Conservation (phyloP, 2,888 invertebrate species). For the Eupithecia vulgata region DNA sequence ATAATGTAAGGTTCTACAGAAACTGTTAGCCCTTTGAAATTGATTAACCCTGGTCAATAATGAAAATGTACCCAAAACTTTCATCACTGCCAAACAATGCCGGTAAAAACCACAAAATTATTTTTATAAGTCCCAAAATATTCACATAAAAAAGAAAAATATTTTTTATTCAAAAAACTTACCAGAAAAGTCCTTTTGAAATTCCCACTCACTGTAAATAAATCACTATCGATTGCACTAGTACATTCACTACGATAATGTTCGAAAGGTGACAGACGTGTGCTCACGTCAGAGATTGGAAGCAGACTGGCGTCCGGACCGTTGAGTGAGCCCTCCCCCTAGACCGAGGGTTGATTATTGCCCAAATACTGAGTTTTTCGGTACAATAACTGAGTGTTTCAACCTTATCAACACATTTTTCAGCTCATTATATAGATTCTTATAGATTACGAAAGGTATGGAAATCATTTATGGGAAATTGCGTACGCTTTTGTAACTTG, state of each 20-base stretch:
- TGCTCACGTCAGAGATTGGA: constrained; percentile 14
- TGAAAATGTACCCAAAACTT: background rate
- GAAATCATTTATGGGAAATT: too few species aligned
- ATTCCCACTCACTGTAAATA: constrained; percentile 25
- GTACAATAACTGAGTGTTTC: background rate
- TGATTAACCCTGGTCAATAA: background rate
- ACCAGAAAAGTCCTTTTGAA: constrained; percentile 14
- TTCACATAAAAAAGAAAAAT: background rate
- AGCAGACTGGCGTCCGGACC: constrained; percentile 24
- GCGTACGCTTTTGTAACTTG: too few species aligned
- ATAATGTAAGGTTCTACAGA: background rate
- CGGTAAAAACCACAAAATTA: background rate
- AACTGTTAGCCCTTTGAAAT: background rate
- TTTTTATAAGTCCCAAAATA: background rate
- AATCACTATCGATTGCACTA: constrained; percentile 33
- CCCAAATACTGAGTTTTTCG: constrained; percentile 22
- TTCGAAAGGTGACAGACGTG: constrained; percentile 21
- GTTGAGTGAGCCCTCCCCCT: background rate
- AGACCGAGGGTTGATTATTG: constrained; percentile 17
- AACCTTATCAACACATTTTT: background rate
- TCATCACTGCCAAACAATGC: background rate
- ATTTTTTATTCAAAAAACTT: constrained; percentile 8
- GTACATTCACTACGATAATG: constrained; percentile 33
- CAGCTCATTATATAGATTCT: background rate
- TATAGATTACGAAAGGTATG: too few species aligned